A percentile compares a stretch with the other conserved stretches of the same genome.
Evolutionary conservation across 2,113 vertebrate species (phyloP).

Genomic region (Orientallactaga bullata): DNA sequence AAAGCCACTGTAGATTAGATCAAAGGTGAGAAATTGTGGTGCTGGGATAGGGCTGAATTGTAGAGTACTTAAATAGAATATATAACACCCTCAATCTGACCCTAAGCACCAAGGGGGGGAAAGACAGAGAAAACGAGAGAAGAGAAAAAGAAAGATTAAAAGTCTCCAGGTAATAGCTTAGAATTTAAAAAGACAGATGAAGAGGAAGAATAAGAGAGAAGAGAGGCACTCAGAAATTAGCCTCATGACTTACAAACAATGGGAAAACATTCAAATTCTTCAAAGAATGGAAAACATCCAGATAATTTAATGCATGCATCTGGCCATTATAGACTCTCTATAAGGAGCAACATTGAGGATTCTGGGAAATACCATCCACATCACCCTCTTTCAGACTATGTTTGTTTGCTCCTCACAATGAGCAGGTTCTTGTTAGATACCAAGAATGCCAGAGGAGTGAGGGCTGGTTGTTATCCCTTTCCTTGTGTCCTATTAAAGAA

Average conservation of each 20-base stretch:
- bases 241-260: neutral
- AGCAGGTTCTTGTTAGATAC: neutral
- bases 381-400: neutral
- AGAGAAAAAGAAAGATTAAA: neutral
- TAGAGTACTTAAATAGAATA: neutral
- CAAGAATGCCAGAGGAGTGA: neutral
- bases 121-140: no score
- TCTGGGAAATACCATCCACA: neutral
- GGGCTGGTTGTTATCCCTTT: neutral
- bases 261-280: conserved; percentile 12
- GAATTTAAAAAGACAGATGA: no score
- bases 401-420: neutral
- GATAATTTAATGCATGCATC: neutral
- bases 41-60: neutral
- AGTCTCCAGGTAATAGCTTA: neutral
- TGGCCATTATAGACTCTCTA: no score
- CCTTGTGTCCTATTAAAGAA: neutral
- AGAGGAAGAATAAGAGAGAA: no score
- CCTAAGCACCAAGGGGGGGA: no score
- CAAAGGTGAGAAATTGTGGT: neutral
- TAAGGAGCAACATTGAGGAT: neutral
- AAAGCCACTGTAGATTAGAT: neutral
- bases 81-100: neutral
- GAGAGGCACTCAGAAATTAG: neutral
- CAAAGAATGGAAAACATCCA: neutral